A percentile compares a stretch with the other conserved stretches of the same genome.
Conservation (phyloP, 2,797 vertebrate species). For the Sebastes nivosus region DNA sequence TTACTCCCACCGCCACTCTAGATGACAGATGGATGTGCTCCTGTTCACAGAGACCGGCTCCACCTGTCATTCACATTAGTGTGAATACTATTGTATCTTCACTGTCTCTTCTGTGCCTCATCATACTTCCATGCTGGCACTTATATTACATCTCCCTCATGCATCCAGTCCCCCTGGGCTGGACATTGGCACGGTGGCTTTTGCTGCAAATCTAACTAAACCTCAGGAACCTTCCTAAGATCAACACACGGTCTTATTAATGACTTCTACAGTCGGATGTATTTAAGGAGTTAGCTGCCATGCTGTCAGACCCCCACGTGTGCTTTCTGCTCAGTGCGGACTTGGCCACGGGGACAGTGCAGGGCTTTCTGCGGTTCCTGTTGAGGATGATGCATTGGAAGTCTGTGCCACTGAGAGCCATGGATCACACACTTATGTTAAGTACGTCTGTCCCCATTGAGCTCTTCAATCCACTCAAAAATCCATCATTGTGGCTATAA, state of each 20-base stretch:
- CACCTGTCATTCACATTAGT: constrained; percentile 59
- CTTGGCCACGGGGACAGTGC: constrained; percentile 18
- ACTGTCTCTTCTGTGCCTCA: not conserved
- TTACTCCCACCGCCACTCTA: constrained; percentile 34
- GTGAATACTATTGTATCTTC: constrained; percentile 20
- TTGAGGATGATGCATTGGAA: constrained; percentile 58
- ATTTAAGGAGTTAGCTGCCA: constrained; percentile 42
- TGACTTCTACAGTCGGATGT: constrained; percentile 58
- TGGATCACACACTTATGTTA: constrained; percentile 60
- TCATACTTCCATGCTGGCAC: not conserved
- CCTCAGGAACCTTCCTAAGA: constrained; percentile 41
- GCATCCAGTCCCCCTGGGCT: constrained; percentile 28
- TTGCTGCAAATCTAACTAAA: constrained; percentile 44
- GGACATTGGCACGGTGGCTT: constrained; percentile 47
- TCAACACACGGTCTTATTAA: constrained; percentile 53
- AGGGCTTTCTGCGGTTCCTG: constrained; percentile 19
- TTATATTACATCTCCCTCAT: not conserved
- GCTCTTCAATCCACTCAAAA: constrained; percentile 32
- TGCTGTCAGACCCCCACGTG: constrained; percentile 30
- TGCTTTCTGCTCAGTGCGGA: constrained; percentile 18
- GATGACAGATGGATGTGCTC: constrained; percentile 46
- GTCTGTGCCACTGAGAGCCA: constrained; percentile 44
- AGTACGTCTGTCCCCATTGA: constrained; percentile 46
- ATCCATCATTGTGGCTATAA: constrained; percentile 46
- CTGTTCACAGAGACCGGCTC: constrained; percentile 17